Conservation (phyloP, 2,797 vertebrate genomes). For the Enteromius anoplus region DNA sequence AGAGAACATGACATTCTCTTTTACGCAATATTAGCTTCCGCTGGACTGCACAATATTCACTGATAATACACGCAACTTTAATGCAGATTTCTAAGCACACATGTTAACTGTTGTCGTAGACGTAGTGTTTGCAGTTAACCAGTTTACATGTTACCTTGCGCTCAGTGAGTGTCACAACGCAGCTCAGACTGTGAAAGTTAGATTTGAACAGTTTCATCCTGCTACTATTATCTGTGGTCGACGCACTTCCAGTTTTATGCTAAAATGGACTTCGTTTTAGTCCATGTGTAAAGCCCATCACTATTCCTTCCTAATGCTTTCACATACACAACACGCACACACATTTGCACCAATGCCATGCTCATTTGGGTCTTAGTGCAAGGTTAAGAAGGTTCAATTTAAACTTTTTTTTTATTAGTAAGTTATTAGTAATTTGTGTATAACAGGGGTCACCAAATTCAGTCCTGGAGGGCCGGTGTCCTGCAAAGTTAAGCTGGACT, state of each 20-base stretch:
- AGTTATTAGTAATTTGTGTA: too few species aligned
- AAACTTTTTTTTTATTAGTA: background rate
- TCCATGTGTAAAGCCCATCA: background rate
- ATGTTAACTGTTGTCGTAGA: background rate
- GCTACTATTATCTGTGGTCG: slow-evolving; percentile 46
- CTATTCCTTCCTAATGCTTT: background rate
- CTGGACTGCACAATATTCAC: background rate
- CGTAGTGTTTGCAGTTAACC: background rate
- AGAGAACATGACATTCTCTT: background rate
- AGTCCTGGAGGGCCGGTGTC: too few species aligned
- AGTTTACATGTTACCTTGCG: background rate
- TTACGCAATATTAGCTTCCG: background rate
- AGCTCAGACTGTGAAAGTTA: background rate
- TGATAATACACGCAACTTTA: background rate
- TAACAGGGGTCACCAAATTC: too few species aligned
- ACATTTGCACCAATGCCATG: background rate
- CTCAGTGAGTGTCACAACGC: slow-evolving; percentile 17
- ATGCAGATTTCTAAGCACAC: background rate
- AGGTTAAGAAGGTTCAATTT: background rate
- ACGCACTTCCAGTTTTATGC: slow-evolving; percentile 58
- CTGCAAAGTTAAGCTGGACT: too few species aligned
- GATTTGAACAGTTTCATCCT: background rate
- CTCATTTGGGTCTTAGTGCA: background rate
- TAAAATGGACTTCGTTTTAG: background rate
- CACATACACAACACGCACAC: background rate